phyloP scores from a whole-genome alignment of 2,113 vertebrate species.

The Rousettus leschenaultii region DNA sequence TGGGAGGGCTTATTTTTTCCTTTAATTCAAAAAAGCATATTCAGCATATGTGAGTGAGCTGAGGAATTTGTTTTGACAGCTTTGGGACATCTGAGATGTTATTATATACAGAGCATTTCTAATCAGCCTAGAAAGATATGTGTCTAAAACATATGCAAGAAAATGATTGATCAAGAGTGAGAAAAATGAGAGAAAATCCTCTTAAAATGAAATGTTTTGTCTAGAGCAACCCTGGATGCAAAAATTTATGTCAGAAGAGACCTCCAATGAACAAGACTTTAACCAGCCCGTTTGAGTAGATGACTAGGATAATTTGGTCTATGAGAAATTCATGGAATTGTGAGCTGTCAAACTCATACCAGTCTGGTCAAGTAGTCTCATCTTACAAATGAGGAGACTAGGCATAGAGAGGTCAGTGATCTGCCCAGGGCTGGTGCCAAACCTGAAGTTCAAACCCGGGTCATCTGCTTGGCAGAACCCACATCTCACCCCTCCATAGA shows the following conservation, averaged over 20 bases:
- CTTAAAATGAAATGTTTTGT: constrained; percentile 50
- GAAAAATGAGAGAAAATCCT: constrained; percentile 38
- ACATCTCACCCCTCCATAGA: fast-evolving
- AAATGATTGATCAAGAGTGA: constrained; percentile 48
- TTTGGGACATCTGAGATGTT: constrained; percentile 59
- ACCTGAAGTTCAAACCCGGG: background rate
- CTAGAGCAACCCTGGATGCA: constrained; percentile 10
- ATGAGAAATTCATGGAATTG: background rate
- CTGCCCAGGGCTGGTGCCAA: background rate
- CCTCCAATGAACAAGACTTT: constrained; percentile 1
- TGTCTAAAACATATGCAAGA: constrained; percentile 36
- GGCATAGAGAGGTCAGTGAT: background rate
- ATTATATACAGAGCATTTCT: constrained; percentile 29
- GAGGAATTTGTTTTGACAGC: constrained; percentile 66
- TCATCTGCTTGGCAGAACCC: background rate
- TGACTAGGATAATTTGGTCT: constrained; percentile 37
- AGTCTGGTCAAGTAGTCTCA: background rate
- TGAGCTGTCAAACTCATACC: background rate
- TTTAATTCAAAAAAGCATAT: constrained; percentile 28
- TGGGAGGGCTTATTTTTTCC: background rate
- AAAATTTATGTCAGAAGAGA: background rate
- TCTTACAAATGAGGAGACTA: background rate
- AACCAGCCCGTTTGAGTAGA: background rate
- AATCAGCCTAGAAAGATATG: constrained; percentile 37
- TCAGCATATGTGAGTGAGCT: constrained; percentile 47